Conservation (phyloP, 2,888 invertebrate genomes). For the Galerucella pusilla region DNA sequence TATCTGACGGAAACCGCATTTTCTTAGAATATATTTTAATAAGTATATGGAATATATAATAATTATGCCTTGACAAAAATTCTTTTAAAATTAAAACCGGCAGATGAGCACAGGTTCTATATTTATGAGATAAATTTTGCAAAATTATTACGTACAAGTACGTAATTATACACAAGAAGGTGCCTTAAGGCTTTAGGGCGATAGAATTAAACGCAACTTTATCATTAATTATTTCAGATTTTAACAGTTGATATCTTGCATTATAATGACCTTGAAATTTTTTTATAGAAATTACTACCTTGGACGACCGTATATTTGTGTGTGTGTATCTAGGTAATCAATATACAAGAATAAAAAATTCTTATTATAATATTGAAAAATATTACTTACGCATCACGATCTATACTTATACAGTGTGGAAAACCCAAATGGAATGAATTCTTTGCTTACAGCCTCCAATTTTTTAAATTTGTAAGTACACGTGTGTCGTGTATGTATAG, state of each 20-base stretch:
- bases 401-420: no score
- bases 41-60: neutral
- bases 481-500: no score
- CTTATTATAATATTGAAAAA: no score
- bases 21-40: neutral
- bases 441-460: no score
- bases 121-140: slow-evolving; percentile 46
- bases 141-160: slow-evolving; percentile 47
- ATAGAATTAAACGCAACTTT: slow-evolving; percentile 52
- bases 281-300: slow-evolving; percentile 36
- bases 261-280: slow-evolving; percentile 43
- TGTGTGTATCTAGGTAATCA: slow-evolving; percentile 29
- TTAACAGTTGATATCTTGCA: slow-evolving; percentile 49
- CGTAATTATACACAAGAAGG: slow-evolving; percentile 47
- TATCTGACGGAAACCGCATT: neutral
- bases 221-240: slow-evolving; percentile 54
- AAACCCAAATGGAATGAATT: no score
- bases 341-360: neutral
- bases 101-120: slow-evolving; percentile 39
- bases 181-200: slow-evolving; percentile 46
- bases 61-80: slow-evolving; percentile 25
- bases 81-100: slow-evolving; percentile 41
- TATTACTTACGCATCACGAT: no score
- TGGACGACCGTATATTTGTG: slow-evolving; percentile 14
- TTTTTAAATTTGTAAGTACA: no score